These are phyloP conservation scores for Saccopteryx bilineata DNA, from an alignment of 2,113 vertebrate species.

Conservation along the genomic window DNA sequence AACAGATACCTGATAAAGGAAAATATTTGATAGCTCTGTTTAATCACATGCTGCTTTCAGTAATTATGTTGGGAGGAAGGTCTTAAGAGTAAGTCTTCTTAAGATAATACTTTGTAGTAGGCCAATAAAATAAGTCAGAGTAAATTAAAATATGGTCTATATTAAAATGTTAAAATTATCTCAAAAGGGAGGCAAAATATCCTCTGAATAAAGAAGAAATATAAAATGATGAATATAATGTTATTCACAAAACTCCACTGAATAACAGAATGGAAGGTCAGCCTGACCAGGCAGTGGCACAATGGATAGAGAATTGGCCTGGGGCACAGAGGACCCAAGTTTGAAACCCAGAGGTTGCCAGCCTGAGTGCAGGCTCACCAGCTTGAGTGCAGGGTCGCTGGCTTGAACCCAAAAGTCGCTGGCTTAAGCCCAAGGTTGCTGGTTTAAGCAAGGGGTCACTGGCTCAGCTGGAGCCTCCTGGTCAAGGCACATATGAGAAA, in stretches of 20 bases:
- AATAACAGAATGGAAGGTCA: neutral
- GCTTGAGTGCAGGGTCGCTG: too few species aligned
- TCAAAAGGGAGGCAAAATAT: neutral
- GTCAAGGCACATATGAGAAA: too few species aligned
- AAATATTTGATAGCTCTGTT: neutral
- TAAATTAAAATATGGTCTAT: neutral
- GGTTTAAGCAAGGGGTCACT: too few species aligned
- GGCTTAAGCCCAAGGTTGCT: too few species aligned
- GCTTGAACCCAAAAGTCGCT: too few species aligned
- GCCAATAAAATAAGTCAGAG: neutral
- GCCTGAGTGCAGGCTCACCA: too few species aligned
- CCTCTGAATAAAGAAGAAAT: neutral
- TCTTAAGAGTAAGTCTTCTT: neutral
- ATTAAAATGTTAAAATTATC: slow-evolving; percentile 30
- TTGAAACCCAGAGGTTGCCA: too few species aligned
- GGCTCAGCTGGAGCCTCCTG: too few species aligned
- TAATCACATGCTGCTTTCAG: neutral
- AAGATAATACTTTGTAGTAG: neutral
- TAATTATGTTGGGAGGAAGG: neutral
- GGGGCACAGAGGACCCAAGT: too few species aligned
- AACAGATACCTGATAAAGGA: neutral
- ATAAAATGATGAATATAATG: neutral
- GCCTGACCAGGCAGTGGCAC: too few species aligned
- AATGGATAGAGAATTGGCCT: too few species aligned
- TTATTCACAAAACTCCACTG: slow-evolving; percentile 42